Conservation (phyloP, 1,140 invertebrate genomes). For the Papilio helenus region DNA sequence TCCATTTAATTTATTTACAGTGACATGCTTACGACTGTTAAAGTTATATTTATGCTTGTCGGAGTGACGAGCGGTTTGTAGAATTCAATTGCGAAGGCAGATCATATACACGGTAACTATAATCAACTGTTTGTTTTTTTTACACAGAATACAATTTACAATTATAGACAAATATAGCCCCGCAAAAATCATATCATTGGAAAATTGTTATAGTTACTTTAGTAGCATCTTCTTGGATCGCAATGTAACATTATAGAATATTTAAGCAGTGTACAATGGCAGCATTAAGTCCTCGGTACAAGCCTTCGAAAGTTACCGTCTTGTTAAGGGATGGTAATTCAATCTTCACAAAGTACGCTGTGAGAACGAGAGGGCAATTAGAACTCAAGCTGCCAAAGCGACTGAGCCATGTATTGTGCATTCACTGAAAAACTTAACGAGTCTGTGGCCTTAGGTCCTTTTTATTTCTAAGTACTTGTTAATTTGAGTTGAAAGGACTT, state of each 20-base stretch:
- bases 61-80: no score
- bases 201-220: neutral
- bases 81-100: no score
- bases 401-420: slow-evolving; percentile 28
- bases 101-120: no score
- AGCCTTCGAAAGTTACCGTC: slow-evolving; percentile 9
- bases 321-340: slow-evolving; percentile 11
- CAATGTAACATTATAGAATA: neutral
- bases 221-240: neutral
- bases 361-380: slow-evolving; percentile 38
- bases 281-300: slow-evolving; percentile 15
- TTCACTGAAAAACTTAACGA: slow-evolving; percentile 19
- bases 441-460: neutral
- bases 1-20: neutral
- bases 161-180: no score
- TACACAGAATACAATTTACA: no score
- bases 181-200: no score
- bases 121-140: no score
- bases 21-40: neutral
- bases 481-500: slow-evolving; percentile 28
- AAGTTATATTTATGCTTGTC: no score
- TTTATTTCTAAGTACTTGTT: slow-evolving; percentile 34
- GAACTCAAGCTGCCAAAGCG: neutral
- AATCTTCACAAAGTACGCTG: slow-evolving; percentile 21
- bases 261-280: neutral